Conservation (phyloP, 2,888 invertebrate species). For the Pristionchus exspectatus region DNA sequence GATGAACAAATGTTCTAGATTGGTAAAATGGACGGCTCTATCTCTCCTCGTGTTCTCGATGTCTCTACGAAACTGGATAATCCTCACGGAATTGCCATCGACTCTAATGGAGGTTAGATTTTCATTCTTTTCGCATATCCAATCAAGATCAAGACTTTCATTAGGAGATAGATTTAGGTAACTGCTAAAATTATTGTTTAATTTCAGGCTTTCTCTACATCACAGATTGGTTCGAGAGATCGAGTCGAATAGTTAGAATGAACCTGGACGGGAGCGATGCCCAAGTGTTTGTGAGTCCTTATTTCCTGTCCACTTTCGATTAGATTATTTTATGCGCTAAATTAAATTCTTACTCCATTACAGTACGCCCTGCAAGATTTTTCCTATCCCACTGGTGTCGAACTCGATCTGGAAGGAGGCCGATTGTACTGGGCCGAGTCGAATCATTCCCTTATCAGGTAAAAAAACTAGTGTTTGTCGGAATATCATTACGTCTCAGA, state of each 20-base stretch:
- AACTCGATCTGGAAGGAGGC: conserved; percentile 57
- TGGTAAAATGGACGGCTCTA: conserved; percentile 43
- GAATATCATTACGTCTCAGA: conserved; percentile 17
- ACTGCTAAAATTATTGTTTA: background rate
- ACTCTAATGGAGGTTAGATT: conserved; percentile 55
- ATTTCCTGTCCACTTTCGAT: background rate
- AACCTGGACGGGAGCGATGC: conserved; percentile 62
- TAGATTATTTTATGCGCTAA: background rate
- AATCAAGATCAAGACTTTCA: background rate
- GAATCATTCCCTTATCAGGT: conserved; percentile 55
- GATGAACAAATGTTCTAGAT: background rate
- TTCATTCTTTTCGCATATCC: background rate
- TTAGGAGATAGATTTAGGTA: background rate
- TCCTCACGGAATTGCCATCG: conserved; percentile 59
- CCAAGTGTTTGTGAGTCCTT: conserved; percentile 27
- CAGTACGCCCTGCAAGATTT: conserved; percentile 55
- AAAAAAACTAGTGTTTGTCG: background rate
- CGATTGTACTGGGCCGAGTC: conserved; percentile 62
- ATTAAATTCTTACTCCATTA: background rate
- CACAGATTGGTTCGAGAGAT: conserved; percentile 59
- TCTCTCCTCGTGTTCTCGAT: conserved; percentile 48
- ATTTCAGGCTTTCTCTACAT: conserved; percentile 56
- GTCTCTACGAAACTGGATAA: conserved; percentile 22
- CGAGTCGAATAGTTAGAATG: conserved; percentile 59
- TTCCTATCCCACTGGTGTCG: conserved; percentile 58